phyloP scores from a whole-genome alignment of 1,140 invertebrate genomes.

The Lepidostoma basale region DNA sequence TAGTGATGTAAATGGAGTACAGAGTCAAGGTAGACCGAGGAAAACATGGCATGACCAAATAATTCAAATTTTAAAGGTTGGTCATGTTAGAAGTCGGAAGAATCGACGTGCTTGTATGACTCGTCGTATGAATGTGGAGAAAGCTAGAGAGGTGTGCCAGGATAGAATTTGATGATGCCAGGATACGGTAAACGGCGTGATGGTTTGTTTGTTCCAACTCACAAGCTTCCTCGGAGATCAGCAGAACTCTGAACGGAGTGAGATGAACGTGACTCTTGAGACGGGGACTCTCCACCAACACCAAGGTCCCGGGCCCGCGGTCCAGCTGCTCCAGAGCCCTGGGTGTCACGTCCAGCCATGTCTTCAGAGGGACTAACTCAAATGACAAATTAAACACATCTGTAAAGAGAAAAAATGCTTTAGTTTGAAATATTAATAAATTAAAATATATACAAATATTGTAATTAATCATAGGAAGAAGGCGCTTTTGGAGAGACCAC shows the following conservation, averaged over 20 bases:
- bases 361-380: slow-evolving; percentile 18
- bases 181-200: no score
- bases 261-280: slow-evolving; percentile 51
- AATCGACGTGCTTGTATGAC: no score
- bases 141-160: no score
- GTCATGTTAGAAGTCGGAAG: no score
- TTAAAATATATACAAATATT: not conserved
- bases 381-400: slow-evolving; percentile 35
- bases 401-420: slow-evolving; percentile 24
- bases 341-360: slow-evolving; percentile 42
- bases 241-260: slow-evolving; percentile 49
- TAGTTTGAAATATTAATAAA: not conserved
- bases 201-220: no score
- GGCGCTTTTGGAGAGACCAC: no score
- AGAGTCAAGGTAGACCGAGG: no score
- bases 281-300: slow-evolving; percentile 52
- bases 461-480: not conserved
- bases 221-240: slow-evolving; percentile 48
- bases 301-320: slow-evolving; percentile 47
- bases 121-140: no score
- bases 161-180: no score
- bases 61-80: no score
- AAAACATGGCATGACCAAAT: no score
- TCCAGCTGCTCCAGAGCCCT: slow-evolving; percentile 46
- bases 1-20: no score